phyloP scores from a whole-genome alignment of 2,888 invertebrate species.

The Mellilla xanthometata region DNA sequence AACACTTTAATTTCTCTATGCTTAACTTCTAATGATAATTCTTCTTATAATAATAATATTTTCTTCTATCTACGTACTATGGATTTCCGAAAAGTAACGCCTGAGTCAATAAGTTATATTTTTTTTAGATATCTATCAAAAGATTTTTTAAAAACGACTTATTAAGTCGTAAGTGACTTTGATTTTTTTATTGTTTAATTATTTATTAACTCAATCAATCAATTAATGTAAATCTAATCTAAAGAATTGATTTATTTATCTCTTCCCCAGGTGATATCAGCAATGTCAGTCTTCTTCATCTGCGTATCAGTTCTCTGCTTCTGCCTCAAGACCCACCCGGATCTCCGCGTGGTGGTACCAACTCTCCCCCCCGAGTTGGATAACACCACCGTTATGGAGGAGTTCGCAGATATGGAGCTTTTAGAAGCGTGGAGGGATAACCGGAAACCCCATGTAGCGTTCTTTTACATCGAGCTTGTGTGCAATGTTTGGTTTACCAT shows the following conservation, averaged over 20 bases:
- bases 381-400: constrained; percentile 36
- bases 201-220: too few species aligned
- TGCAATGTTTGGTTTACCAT: constrained; percentile 99
- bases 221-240: too few species aligned
- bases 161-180: too few species aligned
- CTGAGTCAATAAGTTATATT: too few species aligned
- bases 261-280: constrained; percentile 90
- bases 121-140: too few species aligned
- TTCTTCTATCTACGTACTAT: too few species aligned
- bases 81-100: too few species aligned
- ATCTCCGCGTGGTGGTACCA: constrained; percentile 85
- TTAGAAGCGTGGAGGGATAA: constrained; percentile 72
- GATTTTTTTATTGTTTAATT: too few species aligned
- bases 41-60: too few species aligned
- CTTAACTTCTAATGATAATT: too few species aligned
- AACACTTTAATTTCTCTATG: too few species aligned
- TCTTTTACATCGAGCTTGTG: constrained; percentile 95
- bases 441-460: constrained; percentile 87
- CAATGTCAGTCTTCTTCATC: constrained; percentile 97
- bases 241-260: neutral
- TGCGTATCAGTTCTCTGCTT: constrained; percentile 97
- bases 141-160: too few species aligned
- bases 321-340: constrained; percentile 97
- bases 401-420: constrained; percentile 32
- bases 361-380: constrained; percentile 33